Conservation (phyloP, 2,113 vertebrate genomes). For the Cebus imitator region DNA sequence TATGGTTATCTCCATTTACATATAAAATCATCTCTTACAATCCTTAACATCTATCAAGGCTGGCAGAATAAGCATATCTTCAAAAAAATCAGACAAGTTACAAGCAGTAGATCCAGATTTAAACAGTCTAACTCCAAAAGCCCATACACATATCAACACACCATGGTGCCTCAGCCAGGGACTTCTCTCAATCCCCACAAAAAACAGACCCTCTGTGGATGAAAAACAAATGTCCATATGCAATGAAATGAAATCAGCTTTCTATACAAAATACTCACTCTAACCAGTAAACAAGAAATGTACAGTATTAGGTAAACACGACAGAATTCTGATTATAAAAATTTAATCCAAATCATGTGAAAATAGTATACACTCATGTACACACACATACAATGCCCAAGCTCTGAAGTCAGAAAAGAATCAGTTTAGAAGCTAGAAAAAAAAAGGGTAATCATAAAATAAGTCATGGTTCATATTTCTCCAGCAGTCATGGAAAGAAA, state of each 20-base stretch:
- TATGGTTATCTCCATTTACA: not conserved
- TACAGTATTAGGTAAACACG: not conserved
- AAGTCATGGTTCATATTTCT: not conserved
- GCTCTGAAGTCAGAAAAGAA: not conserved
- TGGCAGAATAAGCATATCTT: not conserved
- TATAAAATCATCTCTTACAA: not conserved
- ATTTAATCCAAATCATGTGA: not conserved
- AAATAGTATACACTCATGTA: not conserved
- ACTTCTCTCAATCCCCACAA: not conserved
- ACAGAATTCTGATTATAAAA: not conserved
- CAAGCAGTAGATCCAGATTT: not conserved
- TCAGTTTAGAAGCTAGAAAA: conserved; percentile 30
- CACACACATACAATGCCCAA: not conserved
- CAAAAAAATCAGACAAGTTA: not conserved
- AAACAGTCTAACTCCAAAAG: not conserved
- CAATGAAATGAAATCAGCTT: not conserved
- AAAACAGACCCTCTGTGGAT: not conserved
- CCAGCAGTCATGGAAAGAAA: not conserved
- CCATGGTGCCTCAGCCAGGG: not conserved
- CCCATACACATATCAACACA: not conserved
- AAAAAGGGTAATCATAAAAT: not conserved
- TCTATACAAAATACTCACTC: not conserved
- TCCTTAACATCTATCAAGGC: not conserved
- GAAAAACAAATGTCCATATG: not conserved
- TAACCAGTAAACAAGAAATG: not conserved